Base-by-base conservation (phyloP, 2,113 vertebrate genomes). In the Hippolais icterina region DNA sequence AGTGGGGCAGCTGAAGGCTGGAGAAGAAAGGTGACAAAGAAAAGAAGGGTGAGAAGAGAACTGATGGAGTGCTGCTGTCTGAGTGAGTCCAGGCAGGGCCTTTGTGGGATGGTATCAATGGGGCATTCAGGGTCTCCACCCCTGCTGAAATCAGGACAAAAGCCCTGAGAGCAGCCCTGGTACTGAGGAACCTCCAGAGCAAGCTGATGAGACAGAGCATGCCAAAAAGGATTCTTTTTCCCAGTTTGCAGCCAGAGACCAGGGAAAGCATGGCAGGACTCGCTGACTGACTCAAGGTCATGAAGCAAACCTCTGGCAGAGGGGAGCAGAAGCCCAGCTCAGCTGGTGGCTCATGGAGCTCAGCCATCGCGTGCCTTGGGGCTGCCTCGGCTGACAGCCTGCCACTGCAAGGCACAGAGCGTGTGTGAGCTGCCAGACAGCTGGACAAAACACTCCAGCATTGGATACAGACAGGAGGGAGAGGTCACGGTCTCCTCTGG, bases 261-360 rank as follows among this genome's bases (percentile, higher is more conserved):
- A 23, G 46, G 70, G 61, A 63, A 89, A 84, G 35, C 3, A 2
- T 12, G 29, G 64, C 81, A 54, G 39, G 80, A 41, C 65, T 78
- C 21, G 63, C 80, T 1, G 22, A 83, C 44, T 9, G 65, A 59
- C 64, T 77, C 63, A 92, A 78, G 83, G 83, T 97, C 64, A 57
- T 0, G 1, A 33, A 91, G 52, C 19, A 56, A 83, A 92, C 44
- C 80, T 82, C 76, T 81, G 89, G 94, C 86, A 78, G 72, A 78
- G 54, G 42, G 76, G 44, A 89, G 83, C 93, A 92, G 75, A 76
- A 91, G 87, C 64, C 54, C 87, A 72, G 49, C 74, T 77, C 94
- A 91, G 88, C 92, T 95, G 94, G 75, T 53, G 49, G 75, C 70
- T 93, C 9, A 72, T n/a, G 76, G 77, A 92, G 86, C 83, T 83